Evolutionary conservation across 2,797 vertebrate genomes (phyloP), one percentile per base, ranked within the genome.

Genomic region (Schizopygopsis pylzovi): DNA sequence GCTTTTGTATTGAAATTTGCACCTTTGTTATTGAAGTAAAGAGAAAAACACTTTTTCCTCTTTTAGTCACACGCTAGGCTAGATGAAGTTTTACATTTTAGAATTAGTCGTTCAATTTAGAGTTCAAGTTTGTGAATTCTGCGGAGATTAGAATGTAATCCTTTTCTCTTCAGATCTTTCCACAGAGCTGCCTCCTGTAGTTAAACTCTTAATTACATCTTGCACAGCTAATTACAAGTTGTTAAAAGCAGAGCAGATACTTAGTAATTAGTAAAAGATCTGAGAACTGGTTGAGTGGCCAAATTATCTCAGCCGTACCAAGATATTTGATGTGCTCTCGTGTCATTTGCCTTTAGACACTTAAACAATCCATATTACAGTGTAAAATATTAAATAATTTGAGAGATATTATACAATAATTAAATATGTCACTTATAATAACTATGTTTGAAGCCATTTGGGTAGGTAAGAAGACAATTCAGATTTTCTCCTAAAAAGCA

Each of bases 131-230:
- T 18, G 25, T 16, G 59, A 78, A 68, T 56, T 77, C 47, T 77
- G 37, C 7, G 1, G 15, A 84, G 83, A 68, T 41, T 81, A 67
- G 33, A 77, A 65, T 41, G 47, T 25, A 43, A 43, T 68, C 56
- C 25, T 70, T n/a, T 22, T 47, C 6, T 20, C 33, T 79, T 79
- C 41, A 45, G 37, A 75, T 83, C 25, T 63, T 63, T 83, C 56
- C 71, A 39, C 81, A 47, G 41, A 16, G 54, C 76, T 49, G 78
- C 56, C 78, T 80, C 68, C 61, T 72, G 79, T 81, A 89, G 82
- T 75, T 71, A 85, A 83, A 88, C 82, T 88, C 65, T 85, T 89
- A 90, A 88, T 90, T 86, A 89, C 49, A 70, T 85, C 77, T 89
- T 81, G 79, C 75, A 84, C 16, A 54, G 65, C 82, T 90, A 89